These are phyloP conservation scores for Leptura quadrifasciata DNA, from an alignment of 2,888 invertebrate genomes.

Conservation along the genomic window DNA sequence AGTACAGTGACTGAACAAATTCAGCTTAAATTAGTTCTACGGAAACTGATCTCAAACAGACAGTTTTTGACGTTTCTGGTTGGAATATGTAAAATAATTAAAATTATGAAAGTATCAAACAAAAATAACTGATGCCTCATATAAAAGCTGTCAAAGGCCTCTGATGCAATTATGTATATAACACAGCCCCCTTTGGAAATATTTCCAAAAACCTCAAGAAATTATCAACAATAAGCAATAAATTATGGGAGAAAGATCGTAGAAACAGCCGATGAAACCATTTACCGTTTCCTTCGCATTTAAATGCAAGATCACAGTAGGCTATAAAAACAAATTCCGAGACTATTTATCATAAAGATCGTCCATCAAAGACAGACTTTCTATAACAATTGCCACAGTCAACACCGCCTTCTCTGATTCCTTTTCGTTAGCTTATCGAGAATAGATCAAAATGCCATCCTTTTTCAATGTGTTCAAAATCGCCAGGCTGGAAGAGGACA, in stretches of 20 bases:
- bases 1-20: no score
- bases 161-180: neutral
- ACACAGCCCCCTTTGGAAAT: neutral
- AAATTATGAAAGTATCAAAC: no score
- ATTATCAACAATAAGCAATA: conserved; percentile 39
- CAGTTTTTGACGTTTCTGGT: no score
- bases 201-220: conserved; percentile 24
- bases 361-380: conserved; percentile 62
- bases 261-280: conserved; percentile 45
- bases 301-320: conserved; percentile 57
- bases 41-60: no score
- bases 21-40: no score
- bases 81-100: no score
- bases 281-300: conserved; percentile 46
- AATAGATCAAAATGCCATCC: conserved; percentile 53
- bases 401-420: conserved; percentile 65
- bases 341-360: conserved; percentile 66
- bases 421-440: conserved; percentile 52
- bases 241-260: conserved; percentile 23
- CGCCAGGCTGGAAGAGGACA: conserved; percentile 40
- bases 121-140: no score
- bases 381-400: conserved; percentile 64
- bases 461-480: conserved; percentile 49
- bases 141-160: neutral
- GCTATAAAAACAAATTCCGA: conserved; percentile 60